Percentiles rank a stretch among this genome's conserved stretches.
Evolutionary conservation across 2,797 vertebrate genomes (phyloP).

Genomic region (Masticophis lateralis): DNA sequence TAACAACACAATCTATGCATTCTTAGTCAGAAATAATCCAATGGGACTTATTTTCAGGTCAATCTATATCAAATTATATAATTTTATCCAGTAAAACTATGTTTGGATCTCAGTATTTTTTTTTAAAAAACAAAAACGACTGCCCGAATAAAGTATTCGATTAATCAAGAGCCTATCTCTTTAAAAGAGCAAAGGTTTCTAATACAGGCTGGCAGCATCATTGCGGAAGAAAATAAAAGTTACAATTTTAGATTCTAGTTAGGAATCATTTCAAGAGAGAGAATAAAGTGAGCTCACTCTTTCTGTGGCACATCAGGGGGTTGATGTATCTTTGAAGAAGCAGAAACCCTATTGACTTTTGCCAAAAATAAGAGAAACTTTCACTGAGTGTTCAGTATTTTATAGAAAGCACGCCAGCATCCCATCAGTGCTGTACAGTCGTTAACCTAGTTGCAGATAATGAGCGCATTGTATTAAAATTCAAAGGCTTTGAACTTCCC

Average conservation of each 20-base stretch:
- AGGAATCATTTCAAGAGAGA: background rate
- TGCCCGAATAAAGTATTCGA: background rate
- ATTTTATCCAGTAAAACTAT: background rate
- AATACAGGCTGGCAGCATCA: background rate
- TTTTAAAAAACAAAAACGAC: background rate
- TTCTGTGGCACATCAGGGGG: background rate
- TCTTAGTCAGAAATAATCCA: background rate
- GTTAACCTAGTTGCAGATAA: slow-evolving; percentile 70
- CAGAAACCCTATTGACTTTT: slow-evolving; percentile 31
- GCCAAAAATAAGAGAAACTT: slow-evolving; percentile 51
- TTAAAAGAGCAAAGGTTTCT: background rate
- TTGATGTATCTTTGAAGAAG: slow-evolving; percentile 1
- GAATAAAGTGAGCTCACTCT: background rate
- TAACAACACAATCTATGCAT: background rate
- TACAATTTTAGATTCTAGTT: background rate
- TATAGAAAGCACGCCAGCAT: slow-evolving; percentile 49
- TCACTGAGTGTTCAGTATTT: slow-evolving; percentile 42
- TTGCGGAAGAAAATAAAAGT: background rate
- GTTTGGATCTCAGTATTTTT: background rate
- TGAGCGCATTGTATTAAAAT: slow-evolving; percentile 63
- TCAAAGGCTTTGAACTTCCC: slow-evolving; percentile 69
- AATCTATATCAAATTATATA: background rate
- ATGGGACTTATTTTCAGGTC: background rate
- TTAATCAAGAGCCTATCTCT: background rate
- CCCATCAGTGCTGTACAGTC: slow-evolving; percentile 64